Conservation (phyloP, 1,140 invertebrate species). For the Tetraneura akinire region DNA sequence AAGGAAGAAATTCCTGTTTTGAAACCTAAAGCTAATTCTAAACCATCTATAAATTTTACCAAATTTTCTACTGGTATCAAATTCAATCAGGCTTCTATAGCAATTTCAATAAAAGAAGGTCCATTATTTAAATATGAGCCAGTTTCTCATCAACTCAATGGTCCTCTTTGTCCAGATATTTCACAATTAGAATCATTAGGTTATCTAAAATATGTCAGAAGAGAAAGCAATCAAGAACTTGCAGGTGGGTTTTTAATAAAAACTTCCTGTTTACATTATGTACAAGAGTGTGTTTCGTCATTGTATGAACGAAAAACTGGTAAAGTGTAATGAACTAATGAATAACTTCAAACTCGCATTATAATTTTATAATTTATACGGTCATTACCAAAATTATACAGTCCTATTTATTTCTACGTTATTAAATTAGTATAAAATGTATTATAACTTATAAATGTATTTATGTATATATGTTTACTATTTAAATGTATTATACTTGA, state of each 20-base stretch:
- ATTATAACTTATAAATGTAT: background rate
- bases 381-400: conserved; percentile 28
- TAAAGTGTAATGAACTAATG: conserved; percentile 4
- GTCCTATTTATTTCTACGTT: background rate
- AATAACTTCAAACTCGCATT: conserved; percentile 11
- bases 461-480: background rate
- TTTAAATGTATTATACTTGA: background rate
- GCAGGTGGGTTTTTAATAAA: conserved; percentile 89
- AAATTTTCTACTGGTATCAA: conserved; percentile 83
- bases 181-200: conserved; percentile 69
- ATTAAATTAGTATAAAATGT: conserved; percentile 2
- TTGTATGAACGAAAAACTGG: conserved; percentile 41
- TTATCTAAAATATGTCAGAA: conserved; percentile 76
- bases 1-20: conserved; percentile 56
- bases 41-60: conserved; percentile 60
- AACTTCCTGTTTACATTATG: conserved; percentile 85
- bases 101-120: conserved; percentile 75
- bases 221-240: conserved; percentile 72
- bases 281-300: conserved; percentile 40
- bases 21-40: conserved; percentile 57
- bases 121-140: conserved; percentile 73
- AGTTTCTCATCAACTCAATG: conserved; percentile 66
- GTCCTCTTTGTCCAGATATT: conserved; percentile 71
- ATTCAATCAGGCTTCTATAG: conserved; percentile 55
- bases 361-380: background rate